Base-by-base conservation (phyloP, 2,113 vertebrate genomes). In the Porphyrio hochstetteri region DNA sequence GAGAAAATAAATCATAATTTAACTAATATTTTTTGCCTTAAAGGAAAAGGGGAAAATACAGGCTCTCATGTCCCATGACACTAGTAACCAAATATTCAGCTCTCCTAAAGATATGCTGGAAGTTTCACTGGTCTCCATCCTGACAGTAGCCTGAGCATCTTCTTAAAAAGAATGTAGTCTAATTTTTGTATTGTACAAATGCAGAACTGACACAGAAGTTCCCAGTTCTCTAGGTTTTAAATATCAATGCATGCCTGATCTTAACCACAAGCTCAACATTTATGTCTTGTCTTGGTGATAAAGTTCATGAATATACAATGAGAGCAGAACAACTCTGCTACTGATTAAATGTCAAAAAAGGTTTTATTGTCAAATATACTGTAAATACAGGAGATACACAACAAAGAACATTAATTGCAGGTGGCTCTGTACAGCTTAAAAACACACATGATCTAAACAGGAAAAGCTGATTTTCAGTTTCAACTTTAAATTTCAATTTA, bases 301-400 rank as follows among this genome's bases (percentile, higher is more conserved):
- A 95, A 95, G 92, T 93, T 93, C 95, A 97, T 96, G 94, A 97
- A 97, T 95, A 95, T 67, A 88, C 92, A 97, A 96, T 95, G 87
- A 95, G 91, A 86, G 80, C 44, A 40, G 92, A 96, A 95, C 93
- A 96, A 96, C 86, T 96, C 72, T 91, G 72, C 85, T 94, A 96
- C 93, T 97, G 94, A 96, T 97, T 97, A 97, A 92, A 96, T 93
- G 93, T 95, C 93, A 96, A 94, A 97, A 94, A 95, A 93, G 80
- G 92, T 94, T 97, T 97, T 93, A 96, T 95, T 97, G 92, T 95
- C 90, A 95, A 95, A 96, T 93, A 90, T 88, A 86, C 44, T 92
- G 92, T 96, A 97, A 95, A 90, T 94, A 92, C 64, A 71, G 81
- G 93, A 95, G 93, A 95, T 88, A 83, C 78, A 94, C 82, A 97